A percentile compares a stretch with the other conserved stretches of the same genome.
These are phyloP conservation scores for Temnothorax nylanderi DNA, from an alignment of 1,140 invertebrate species.

Conservation along the genomic window DNA sequence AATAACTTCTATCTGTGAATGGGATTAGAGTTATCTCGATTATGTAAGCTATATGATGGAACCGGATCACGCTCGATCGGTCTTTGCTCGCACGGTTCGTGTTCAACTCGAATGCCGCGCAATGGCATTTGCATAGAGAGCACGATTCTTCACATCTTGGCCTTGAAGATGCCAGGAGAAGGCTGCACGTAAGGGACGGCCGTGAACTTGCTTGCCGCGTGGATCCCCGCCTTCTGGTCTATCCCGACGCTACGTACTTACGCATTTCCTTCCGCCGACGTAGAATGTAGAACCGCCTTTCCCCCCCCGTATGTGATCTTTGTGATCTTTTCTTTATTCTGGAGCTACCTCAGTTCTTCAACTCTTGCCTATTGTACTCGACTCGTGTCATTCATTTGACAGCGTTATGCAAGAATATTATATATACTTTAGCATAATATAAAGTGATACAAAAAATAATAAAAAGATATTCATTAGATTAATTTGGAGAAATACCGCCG, in stretches of 20 bases:
- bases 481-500: not conserved
- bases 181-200: slow-evolving; percentile 74
- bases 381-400: not conserved
- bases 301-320: not conserved
- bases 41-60: slow-evolving; percentile 65
- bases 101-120: slow-evolving; percentile 43
- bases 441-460: not conserved
- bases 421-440: not conserved
- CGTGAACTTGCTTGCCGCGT: slow-evolving; percentile 80
- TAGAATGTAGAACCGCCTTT: slow-evolving; percentile 54
- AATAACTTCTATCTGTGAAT: slow-evolving; percentile 18
- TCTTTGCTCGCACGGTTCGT: slow-evolving; percentile 6
- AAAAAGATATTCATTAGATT: slow-evolving; percentile 8
- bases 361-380: not conserved
- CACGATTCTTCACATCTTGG: slow-evolving; percentile 66
- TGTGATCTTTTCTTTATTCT: slow-evolving; percentile 8
- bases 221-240: slow-evolving; percentile 56
- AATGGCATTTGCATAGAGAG: slow-evolving; percentile 71
- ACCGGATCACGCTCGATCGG: slow-evolving; percentile 60
- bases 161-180: slow-evolving; percentile 78
- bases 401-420: not conserved
- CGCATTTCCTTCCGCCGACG: slow-evolving; percentile 68
- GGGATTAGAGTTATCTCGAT: slow-evolving; percentile 34
- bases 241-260: slow-evolving; percentile 57
- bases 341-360: not conserved